Conservation (phyloP, 2,113 vertebrate genomes). For the Actinemys pallida region DNA sequence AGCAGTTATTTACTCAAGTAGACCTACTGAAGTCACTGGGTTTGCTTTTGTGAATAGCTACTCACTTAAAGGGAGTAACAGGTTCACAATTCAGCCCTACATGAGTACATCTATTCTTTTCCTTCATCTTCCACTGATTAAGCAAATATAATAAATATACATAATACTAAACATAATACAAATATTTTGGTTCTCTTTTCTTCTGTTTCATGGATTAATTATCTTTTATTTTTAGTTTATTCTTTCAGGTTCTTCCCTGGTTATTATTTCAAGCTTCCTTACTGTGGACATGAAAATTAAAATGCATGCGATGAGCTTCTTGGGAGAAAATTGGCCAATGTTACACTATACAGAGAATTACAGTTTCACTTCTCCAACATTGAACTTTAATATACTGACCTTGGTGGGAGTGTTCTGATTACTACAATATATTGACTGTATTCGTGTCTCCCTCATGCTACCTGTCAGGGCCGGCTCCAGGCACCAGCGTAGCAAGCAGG, state of each 20-base stretch:
- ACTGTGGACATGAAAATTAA: neutral
- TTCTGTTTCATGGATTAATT: neutral
- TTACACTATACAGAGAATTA: neutral
- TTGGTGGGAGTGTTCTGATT: neutral
- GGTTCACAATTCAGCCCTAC: neutral
- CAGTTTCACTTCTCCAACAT: neutral
- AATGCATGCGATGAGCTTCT: neutral
- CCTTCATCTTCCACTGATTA: neutral
- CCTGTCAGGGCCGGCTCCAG: neutral
- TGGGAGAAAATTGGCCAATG: neutral
- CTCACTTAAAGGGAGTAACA: neutral
- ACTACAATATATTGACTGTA: neutral
- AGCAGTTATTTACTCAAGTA: neutral
- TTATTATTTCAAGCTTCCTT: neutral
- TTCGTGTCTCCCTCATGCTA: neutral
- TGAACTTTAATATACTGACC: neutral
- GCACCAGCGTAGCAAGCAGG: no score
- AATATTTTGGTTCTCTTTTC: neutral
- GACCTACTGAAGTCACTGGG: neutral
- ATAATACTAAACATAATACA: neutral
- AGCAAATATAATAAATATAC: neutral
- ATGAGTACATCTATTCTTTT: neutral
- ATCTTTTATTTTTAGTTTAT: neutral
- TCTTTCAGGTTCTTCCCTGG: neutral
- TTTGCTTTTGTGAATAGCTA: neutral